Base-by-base conservation (phyloP, 2,113 vertebrate species). In the Chaetorhynchus papuensis region DNA sequence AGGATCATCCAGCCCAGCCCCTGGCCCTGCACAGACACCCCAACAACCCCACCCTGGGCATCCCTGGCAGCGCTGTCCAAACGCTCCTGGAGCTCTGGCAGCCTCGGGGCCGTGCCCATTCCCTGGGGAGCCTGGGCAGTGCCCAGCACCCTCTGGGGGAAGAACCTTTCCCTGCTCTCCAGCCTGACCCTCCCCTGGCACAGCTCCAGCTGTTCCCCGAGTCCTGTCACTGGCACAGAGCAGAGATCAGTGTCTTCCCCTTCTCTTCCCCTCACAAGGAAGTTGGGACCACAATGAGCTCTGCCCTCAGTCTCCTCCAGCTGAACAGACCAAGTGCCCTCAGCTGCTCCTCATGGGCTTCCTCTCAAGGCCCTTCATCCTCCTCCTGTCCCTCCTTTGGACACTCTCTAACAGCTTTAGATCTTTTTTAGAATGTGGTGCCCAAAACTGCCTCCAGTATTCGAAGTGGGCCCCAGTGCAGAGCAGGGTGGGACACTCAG, bases 121-220 rank as follows among this genome's bases (percentile, higher is more conserved):
- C 56, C 75, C 65, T 79, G 84, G 64, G 74, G 12, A 78, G 64
- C 74, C 84, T 87, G 84, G 23, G n/a, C 84, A 79, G 47, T 79
- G 65, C 74, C 37, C 49, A 63, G 47, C 64, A 61, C 54, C 60
- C 84, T 21, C 15, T 30, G 41, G 42, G 52, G 47, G 9, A 56
- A 63, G 31, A 49, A 7, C 35, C 65, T 56, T 41, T 2, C 6
- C 70, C 57, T 64, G 30, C 49, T 0, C 0, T 18, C 49, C 57
- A 64, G 1, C 41, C 30, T 63, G 5, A 21, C 0, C 11, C 20
- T 11, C 3, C 9, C 30, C 74, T 54, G 56, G 0, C n/a, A 5
- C 35, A 79, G 42, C 41, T 72, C n/a, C 65, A 71, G n/a, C 35
- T 4, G 0, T 21, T 11, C 49, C 41, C 66, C 37, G 16, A 9